A percentile compares a stretch with the other conserved stretches of the same genome.
Conservation (phyloP, 1,140 invertebrate genomes). For the Penaeus indicus region DNA sequence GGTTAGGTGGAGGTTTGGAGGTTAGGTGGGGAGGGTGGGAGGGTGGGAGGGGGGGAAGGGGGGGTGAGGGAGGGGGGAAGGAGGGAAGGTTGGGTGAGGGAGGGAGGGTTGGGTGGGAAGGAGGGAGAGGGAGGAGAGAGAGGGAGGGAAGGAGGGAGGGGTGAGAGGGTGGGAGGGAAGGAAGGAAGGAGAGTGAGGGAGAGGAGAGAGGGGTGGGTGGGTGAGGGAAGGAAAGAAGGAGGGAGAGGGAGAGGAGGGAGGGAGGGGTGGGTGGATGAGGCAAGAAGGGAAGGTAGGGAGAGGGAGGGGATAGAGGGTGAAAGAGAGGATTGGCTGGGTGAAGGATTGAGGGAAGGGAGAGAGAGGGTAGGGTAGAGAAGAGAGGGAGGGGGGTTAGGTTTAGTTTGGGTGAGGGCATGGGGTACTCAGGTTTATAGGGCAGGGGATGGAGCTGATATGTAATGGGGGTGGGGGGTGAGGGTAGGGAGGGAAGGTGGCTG, state of each 20-base stretch:
- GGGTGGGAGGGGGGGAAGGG: neutral
- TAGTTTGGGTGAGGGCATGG: no score
- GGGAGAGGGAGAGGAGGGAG: neutral
- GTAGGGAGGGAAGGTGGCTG: no score
- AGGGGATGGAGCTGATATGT: no score
- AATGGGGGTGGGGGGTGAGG: no score
- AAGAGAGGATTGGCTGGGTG: no score
- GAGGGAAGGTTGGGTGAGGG: neutral
- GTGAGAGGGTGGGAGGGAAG: neutral
- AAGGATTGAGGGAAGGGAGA: neutral
- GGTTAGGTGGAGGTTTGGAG: neutral
- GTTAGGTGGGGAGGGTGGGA: conserved; percentile 33
- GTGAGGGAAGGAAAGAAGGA: neutral
- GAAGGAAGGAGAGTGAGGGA: neutral
- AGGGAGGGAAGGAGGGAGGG: neutral
- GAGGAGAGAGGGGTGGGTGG: neutral
- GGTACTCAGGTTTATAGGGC: no score
- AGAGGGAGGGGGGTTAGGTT: no score
- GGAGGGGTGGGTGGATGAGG: neutral
- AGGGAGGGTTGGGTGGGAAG: conserved; percentile 1
- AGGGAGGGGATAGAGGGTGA: neutral
- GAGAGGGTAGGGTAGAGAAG: neutral
- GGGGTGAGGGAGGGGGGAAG: neutral
- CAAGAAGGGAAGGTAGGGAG: neutral
- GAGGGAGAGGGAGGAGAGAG: neutral